Conservation (phyloP, 2,888 invertebrate species). For the Fragum fragum region DNA sequence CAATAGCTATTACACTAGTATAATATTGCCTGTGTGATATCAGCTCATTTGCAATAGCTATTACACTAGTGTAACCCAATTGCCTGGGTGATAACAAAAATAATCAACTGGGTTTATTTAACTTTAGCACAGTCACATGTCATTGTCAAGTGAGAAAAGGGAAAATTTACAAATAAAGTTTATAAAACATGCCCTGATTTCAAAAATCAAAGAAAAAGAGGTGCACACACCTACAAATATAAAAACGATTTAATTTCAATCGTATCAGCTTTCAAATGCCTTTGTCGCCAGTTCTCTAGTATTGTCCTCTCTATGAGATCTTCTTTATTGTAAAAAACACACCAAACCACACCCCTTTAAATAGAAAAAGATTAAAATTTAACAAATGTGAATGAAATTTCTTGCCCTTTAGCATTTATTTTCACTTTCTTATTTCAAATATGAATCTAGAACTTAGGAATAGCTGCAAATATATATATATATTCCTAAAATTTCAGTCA, state of each 20-base stretch:
- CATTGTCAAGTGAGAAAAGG: neutral
- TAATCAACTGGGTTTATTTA: too few species aligned
- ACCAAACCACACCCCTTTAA: neutral
- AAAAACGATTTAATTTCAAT: slow-evolving; percentile 15
- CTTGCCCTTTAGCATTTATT: neutral
- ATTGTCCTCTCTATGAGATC: neutral
- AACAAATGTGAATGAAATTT: neutral
- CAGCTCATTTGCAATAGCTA: too few species aligned
- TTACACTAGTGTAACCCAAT: too few species aligned
- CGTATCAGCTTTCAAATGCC: slow-evolving; percentile 19
- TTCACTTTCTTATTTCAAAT: too few species aligned
- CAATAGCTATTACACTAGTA: too few species aligned
- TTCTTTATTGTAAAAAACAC: neutral
- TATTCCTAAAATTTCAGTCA: too few species aligned
- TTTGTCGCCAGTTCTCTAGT: neutral
- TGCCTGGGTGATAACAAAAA: too few species aligned
- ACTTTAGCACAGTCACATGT: too few species aligned
- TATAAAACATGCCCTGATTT: neutral
- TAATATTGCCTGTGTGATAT: too few species aligned
- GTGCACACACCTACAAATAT: slow-evolving; percentile 19
- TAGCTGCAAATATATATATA: too few species aligned
- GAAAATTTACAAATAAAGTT: neutral
- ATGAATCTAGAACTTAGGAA: too few species aligned
- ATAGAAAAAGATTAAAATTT: neutral
- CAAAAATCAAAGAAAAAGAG: slow-evolving; percentile 17